These are phyloP conservation scores for Recurvirostra avosetta DNA, from an alignment of 2,113 vertebrate species.

Conservation along the genomic window DNA sequence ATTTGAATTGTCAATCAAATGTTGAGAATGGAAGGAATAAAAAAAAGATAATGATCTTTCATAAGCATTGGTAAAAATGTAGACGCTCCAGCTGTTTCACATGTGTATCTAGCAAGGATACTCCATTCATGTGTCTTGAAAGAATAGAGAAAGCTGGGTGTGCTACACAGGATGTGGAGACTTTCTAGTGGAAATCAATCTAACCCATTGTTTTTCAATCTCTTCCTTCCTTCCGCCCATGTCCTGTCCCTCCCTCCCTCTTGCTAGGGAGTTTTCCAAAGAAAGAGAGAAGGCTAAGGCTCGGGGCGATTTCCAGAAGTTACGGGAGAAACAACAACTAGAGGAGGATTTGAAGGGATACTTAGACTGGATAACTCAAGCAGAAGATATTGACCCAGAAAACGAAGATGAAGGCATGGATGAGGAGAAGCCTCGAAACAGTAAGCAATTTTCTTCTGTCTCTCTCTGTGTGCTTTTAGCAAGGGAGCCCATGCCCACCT, in stretches of 20 bases:
- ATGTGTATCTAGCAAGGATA: background rate
- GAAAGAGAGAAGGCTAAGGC: slow-evolving; percentile 98
- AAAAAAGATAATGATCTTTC: background rate
- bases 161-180: background rate
- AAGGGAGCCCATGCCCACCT: background rate
- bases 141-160: background rate
- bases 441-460: slow-evolving; percentile 75
- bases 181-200: background rate
- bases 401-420: slow-evolving; percentile 97
- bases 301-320: slow-evolving; percentile 96
- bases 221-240: slow-evolving; percentile 1
- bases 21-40: background rate
- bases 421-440: slow-evolving; percentile 95
- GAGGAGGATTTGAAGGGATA: slow-evolving; percentile 98
- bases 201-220: slow-evolving; percentile 53
- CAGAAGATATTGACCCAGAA: slow-evolving; percentile 98
- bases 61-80: background rate
- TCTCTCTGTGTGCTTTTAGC: background rate
- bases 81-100: background rate
- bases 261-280: slow-evolving; percentile 96
- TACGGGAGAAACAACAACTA: slow-evolving; percentile 95
- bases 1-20: background rate
- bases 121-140: background rate
- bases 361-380: slow-evolving; percentile 99
- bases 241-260: slow-evolving; percentile 9